Evolutionary conservation across 2,888 invertebrate genomes (phyloP), one percentile per base, ranked within the genome.

Genomic region (Xestia rhomboidea): DNA sequence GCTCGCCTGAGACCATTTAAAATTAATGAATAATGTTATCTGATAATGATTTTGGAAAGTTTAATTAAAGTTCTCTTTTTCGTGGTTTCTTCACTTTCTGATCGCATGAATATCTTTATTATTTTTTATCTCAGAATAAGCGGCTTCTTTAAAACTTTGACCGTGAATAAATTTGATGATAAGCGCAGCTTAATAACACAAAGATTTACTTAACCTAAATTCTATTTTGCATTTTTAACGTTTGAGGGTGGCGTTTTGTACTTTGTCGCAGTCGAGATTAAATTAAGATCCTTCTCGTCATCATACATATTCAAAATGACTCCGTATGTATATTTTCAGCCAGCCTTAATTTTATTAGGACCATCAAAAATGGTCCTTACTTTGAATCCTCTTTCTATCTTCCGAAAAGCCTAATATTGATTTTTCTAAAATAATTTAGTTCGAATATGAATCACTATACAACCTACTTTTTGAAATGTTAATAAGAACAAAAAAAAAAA

Each of bases 1-100:
- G 93, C 93, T 93, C 90, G 92, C 90, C 93, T 93, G 92, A 91
- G 92, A 93, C 93, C 93, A 94, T 96, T 96, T 95, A 94, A 96
- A 96, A 96, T 96, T 96, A 96, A 96, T 96, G 95, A 96, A 96
- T 96, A 96, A 95, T 96, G 95, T 96, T 96, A 96, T 96, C 96
- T 95, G 95, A 96, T 96, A 96, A 96, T 94, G 95, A 95, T 95
- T 94, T 92, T 91, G 92, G 89, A 91, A 95, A 96, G 95, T 96
- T 96, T 95, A 96, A 96, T 96, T 96, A 95, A 96, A 96, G 94
- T 96, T 96, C 93, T 92, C 91, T 92, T 94, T 91, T 89, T 78
- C 84, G 85, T 87, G 85, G 93, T 95, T 93, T 93, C 91, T 89
- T 91, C 92, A 93, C 91, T 94, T 94, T 93, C 93, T 95, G 94